Base-by-base conservation (phyloP, 2,113 vertebrate genomes). In the Ochotona princeps region DNA sequence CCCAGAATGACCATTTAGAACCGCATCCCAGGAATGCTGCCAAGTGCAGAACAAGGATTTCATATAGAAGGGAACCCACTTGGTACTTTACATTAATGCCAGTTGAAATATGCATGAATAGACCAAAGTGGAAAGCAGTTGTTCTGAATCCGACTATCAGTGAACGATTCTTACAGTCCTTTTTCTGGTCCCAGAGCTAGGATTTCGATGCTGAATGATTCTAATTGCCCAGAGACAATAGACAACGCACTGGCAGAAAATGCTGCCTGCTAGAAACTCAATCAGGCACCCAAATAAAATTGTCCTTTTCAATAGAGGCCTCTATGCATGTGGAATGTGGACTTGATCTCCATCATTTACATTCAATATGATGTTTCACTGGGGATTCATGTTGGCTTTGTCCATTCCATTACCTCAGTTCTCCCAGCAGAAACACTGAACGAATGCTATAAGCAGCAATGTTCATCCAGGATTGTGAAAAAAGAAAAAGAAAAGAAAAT, bases 141-240 rank as follows among this genome's bases (percentile, higher is more conserved):
- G 82, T 92, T 97, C 92, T 92, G 82, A 96, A 96, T 95, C 93
- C 83, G 82, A 94, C 82, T 94, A 80, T 79, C 94, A 92, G 90
- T 92, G 90, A 96, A 94, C 86, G 94, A 87, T 92, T 94, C 95
- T 96, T 92, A 89, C 87, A 89, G 90, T 96, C 93, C 78, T 93
- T 94, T 95, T 87, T 96, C 90, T 95, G 61, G 94, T 93, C 82
- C 49, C 92, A 89, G 79, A 89, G 90, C 90, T 95, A 82, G 94
- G 78, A 95, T 94, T 97, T 70, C 95, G 92, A 96, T 96, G 90
- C 93, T 96, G 94, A 97, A 97, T 97, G 95, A 97, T 94, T 97
- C 94, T 96, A 97, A 97, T 96, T 97, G 88, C 92, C 92, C 92
- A 93, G 90, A 93, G 92, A 97, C 94, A 95, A 96, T 87, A 97